Conservation (phyloP, 2,113 vertebrate species). For the Benthochromis sp. region DNA sequence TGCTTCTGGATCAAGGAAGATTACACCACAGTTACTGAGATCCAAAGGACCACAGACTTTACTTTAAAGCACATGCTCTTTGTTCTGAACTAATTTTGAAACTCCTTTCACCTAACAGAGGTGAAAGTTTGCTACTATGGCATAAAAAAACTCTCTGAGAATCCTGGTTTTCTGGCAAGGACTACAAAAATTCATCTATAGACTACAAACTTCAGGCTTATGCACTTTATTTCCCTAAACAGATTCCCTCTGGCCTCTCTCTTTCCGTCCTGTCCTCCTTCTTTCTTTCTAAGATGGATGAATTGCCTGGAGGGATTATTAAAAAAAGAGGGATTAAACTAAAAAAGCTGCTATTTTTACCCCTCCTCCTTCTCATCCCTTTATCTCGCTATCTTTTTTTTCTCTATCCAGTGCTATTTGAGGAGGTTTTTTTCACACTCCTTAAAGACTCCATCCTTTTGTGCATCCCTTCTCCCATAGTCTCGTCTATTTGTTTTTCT, state of each 20-base stretch:
- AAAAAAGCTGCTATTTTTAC: constrained; percentile 57
- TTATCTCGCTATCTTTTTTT: constrained; percentile 22
- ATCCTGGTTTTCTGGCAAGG: constrained; percentile 10
- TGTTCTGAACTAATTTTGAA: constrained; percentile 1
- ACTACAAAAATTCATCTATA: constrained; percentile 25
- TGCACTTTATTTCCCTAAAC: constrained; percentile 63
- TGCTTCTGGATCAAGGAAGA: background rate
- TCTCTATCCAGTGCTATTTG: constrained; percentile 23
- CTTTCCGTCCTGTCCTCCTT: background rate
- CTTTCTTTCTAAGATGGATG: constrained; percentile 32
- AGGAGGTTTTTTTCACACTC: constrained; percentile 17
- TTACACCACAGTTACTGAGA: background rate
- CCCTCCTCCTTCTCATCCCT: background rate
- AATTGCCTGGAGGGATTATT: constrained; percentile 37
- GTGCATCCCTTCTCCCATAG: background rate
- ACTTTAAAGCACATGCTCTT: background rate
- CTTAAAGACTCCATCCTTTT: background rate
- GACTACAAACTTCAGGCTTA: constrained; percentile 53
- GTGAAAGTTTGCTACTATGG: constrained; percentile 29
- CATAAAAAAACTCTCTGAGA: constrained; percentile 31
- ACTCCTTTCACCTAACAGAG: constrained; percentile 9
- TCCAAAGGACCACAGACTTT: constrained; percentile 1
- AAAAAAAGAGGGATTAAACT: constrained; percentile 31
- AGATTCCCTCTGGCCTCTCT: background rate
- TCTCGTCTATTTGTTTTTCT: background rate